These are phyloP conservation scores for Melanophora roralis DNA, from an alignment of 2,888 invertebrate species.

Conservation along the genomic window DNA sequence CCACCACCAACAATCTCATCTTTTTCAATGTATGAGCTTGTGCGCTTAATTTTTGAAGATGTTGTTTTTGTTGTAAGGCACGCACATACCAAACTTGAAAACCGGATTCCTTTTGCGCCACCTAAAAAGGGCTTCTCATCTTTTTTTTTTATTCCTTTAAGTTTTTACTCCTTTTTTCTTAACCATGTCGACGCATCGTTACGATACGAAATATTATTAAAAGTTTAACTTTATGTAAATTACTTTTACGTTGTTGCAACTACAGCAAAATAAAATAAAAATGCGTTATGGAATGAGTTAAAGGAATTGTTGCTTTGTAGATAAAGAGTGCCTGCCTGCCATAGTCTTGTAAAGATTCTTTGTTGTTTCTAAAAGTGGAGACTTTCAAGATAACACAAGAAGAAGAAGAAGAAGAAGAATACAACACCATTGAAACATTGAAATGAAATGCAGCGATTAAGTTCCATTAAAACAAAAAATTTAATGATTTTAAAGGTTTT, in stretches of 20 bases:
- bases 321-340: constrained; percentile 10
- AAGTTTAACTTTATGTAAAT: constrained; percentile 61
- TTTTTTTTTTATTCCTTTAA: background rate
- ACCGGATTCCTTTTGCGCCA: constrained; percentile 62
- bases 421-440: constrained; percentile 45
- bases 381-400: background rate
- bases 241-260: constrained; percentile 44
- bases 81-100: constrained; percentile 48
- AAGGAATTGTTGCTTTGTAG: constrained; percentile 44
- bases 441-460: constrained; percentile 61
- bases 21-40: constrained; percentile 1
- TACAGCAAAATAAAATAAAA: constrained; percentile 26
- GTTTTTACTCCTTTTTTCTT: constrained; percentile 39
- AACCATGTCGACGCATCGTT: constrained; percentile 61
- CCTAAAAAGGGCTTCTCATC: constrained; percentile 58
- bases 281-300: constrained; percentile 49
- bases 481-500: constrained; percentile 63
- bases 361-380: background rate
- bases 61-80: constrained; percentile 33
- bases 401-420: background rate
- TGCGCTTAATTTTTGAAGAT: background rate
- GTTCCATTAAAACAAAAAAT: constrained; percentile 42
- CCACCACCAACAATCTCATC: constrained; percentile 42
- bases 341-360: constrained; percentile 28
- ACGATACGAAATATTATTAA: constrained; percentile 61